Percentiles rank a stretch among this genome's conserved stretches.
These are phyloP conservation scores for Toxotes jaculatrix DNA, from an alignment of 2,113 vertebrate genomes.

Conservation along the genomic window DNA sequence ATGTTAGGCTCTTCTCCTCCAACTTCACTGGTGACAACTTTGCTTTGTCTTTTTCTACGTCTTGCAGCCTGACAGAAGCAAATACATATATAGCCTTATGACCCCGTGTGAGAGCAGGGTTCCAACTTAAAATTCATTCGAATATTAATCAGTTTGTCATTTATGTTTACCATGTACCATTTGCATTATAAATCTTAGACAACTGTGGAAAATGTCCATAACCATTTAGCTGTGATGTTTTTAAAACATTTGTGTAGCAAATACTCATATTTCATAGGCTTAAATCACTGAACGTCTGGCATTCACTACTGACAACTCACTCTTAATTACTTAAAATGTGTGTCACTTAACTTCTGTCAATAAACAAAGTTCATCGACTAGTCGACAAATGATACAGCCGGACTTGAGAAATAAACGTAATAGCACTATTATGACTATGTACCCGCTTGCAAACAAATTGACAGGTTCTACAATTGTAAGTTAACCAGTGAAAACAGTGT, in stretches of 20 bases:
- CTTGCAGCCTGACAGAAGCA: constrained; percentile 43
- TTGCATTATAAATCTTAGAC: no score
- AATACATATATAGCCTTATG: neutral
- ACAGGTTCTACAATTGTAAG: neutral
- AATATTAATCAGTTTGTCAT: neutral
- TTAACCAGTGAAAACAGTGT: neutral
- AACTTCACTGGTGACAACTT: constrained; percentile 3
- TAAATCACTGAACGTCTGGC: neutral
- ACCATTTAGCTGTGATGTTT: neutral
- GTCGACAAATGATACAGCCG: neutral
- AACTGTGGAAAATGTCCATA: neutral
- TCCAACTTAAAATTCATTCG: no score
- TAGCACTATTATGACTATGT: neutral
- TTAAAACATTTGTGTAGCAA: neutral
- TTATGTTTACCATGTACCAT: neutral
- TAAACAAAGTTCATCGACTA: neutral
- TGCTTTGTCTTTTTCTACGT: constrained; percentile 30
- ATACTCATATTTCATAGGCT: no score
- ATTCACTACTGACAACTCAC: neutral
- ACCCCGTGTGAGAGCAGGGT: neutral
- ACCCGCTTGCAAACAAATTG: neutral
- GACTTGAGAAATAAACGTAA: neutral
- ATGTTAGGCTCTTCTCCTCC: constrained; percentile 1
- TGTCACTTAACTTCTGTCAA: neutral
- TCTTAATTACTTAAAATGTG: neutral